Evolutionary conservation across 2,797 vertebrate genomes (phyloP).

Genomic region (Cyprinodon diabolis): DNA sequence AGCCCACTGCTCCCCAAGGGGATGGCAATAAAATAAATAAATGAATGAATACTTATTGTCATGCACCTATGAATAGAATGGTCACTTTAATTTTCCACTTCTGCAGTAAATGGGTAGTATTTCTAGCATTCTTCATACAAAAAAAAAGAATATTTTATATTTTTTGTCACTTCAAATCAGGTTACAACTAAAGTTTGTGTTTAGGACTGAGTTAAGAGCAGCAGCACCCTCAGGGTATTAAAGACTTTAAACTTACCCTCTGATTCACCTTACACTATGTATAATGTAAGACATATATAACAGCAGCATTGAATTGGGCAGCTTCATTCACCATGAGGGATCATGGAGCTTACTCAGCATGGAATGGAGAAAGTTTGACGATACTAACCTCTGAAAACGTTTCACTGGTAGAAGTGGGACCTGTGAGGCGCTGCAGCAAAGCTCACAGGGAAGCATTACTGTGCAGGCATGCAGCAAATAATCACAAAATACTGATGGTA

Average conservation of each 20-base stretch:
- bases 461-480: constrained; percentile 22
- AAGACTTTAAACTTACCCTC: background rate
- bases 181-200: background rate
- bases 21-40: no score
- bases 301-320: background rate
- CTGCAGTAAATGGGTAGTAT: background rate
- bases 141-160: background rate
- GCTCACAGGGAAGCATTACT: background rate
- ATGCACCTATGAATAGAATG: background rate
- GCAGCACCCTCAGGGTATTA: background rate
- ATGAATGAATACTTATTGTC: no score
- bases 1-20: no score
- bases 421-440: background rate
- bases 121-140: background rate
- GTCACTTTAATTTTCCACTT: background rate
- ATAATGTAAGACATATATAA: background rate
- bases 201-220: background rate
- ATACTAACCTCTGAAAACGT: background rate
- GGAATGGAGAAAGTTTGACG: background rate
- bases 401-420: background rate
- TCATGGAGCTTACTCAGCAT: background rate
- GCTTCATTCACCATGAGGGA: constrained; percentile 2
- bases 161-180: background rate
- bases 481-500: constrained; percentile 4
- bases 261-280: background rate